These are phyloP conservation scores for Hypselothyrea guttata DNA, from an alignment of 2,888 invertebrate species.

Conservation along the genomic window DNA sequence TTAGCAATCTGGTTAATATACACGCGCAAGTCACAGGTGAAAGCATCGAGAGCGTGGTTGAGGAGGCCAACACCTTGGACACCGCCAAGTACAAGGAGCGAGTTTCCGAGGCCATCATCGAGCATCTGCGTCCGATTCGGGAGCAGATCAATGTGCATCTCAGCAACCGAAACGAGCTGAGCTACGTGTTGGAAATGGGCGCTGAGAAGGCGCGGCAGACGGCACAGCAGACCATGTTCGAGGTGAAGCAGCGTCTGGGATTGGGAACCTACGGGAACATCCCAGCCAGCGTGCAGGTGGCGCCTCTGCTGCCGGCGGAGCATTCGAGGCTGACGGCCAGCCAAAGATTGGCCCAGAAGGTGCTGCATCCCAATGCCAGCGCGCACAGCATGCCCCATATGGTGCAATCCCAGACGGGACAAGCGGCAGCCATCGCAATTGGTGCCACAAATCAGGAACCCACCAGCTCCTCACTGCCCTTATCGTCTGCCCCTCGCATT, in stretches of 20 bases:
- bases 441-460: too few relatives aligned
- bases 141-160: slow-evolving; percentile 84
- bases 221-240: slow-evolving; percentile 86
- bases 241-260: slow-evolving; percentile 86
- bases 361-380: slow-evolving; percentile 29
- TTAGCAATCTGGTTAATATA: slow-evolving; percentile 93
- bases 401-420: slow-evolving; percentile 38
- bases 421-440: too few relatives aligned
- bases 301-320: slow-evolving; percentile 48
- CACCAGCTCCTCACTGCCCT: too few relatives aligned
- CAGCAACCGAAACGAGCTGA: slow-evolving; percentile 85
- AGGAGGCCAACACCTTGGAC: slow-evolving; percentile 86
- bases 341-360: slow-evolving; percentile 40
- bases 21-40: slow-evolving; percentile 89
- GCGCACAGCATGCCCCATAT: slow-evolving; percentile 31
- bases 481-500: too few relatives aligned
- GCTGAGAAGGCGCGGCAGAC: slow-evolving; percentile 85
- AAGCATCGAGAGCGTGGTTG: slow-evolving; percentile 87
- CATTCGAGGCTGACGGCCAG: slow-evolving; percentile 46
- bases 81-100: slow-evolving; percentile 90
- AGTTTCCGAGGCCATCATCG: slow-evolving; percentile 88
- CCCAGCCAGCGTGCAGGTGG: slow-evolving; percentile 40
- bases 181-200: slow-evolving; percentile 86
- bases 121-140: slow-evolving; percentile 88
- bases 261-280: slow-evolving; percentile 62